A percentile compares a stretch with the other conserved stretches of the same genome.
Evolutionary conservation across 2,888 invertebrate species (phyloP).

Genomic region (Dynastes hyllus): DNA sequence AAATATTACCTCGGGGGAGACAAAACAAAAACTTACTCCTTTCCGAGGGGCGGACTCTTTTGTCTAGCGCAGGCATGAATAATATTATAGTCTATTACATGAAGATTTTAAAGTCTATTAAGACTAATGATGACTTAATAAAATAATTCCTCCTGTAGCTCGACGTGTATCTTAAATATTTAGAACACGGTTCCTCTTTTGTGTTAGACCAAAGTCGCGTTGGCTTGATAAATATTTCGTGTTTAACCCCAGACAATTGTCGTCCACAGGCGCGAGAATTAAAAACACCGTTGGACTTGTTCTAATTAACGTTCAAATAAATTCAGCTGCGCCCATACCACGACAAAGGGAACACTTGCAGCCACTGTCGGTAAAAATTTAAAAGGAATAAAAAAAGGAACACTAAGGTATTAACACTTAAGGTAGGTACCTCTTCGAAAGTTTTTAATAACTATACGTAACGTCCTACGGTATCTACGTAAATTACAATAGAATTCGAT

Average conservation of each 20-base stretch:
- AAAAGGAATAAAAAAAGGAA: constrained; percentile 17
- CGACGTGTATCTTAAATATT: too few species aligned
- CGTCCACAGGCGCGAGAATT: constrained; percentile 10
- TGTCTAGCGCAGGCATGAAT: neutral
- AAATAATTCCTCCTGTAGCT: neutral
- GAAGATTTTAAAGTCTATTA: neutral
- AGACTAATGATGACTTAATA: neutral
- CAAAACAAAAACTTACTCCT: neutral
- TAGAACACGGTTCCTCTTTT: too few species aligned
- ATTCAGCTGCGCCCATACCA: constrained; percentile 30
- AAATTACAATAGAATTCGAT: constrained; percentile 15
- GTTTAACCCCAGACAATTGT: constrained; percentile 3
- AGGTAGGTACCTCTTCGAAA: constrained; percentile 15
- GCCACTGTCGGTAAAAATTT: constrained; percentile 20
- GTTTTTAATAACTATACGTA: constrained; percentile 2
- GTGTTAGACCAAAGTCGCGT: too few species aligned
- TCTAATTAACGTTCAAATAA: constrained; percentile 38
- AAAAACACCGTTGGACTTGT: constrained; percentile 30
- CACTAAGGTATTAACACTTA: constrained; percentile 19
- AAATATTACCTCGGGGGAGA: constrained; percentile 39
- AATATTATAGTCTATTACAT: neutral
- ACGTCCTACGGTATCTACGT: constrained; percentile 17
- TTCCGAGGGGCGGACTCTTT: neutral
- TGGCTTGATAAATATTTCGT: too few species aligned
- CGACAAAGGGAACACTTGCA: constrained; percentile 17